phyloP scores from a whole-genome alignment of 2,113 vertebrate species.

The Pungitius pungitius region DNA sequence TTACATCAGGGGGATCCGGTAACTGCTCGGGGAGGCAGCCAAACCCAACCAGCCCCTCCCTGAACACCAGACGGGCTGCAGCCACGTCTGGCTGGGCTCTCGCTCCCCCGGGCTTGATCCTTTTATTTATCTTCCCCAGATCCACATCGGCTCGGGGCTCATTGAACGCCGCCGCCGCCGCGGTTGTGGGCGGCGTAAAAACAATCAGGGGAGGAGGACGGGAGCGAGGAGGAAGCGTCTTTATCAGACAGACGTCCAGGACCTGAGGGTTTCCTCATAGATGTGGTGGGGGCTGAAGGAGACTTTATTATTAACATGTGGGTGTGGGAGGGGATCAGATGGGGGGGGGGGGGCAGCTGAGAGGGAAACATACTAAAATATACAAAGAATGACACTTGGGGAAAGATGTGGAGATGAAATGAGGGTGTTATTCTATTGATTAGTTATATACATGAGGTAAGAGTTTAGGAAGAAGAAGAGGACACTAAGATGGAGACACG shows the following conservation, averaged over 20 bases:
- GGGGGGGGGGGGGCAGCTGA: slow-evolving; percentile 8
- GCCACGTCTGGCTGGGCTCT: slow-evolving; percentile 52
- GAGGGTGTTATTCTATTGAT: too few relatives aligned
- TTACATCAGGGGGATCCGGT: slow-evolving; percentile 36
- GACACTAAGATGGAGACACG: not conserved
- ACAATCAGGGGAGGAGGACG: slow-evolving; percentile 32
- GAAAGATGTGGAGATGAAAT: slow-evolving; percentile 17
- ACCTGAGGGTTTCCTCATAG: slow-evolving; percentile 69
- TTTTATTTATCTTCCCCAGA: slow-evolving; percentile 55
- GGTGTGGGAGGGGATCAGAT: slow-evolving; percentile 46
- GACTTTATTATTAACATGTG: slow-evolving; percentile 70
- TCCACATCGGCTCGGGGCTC: slow-evolving; percentile 59
- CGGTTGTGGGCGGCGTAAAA: slow-evolving; percentile 38
- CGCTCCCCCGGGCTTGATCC: slow-evolving; percentile 43
- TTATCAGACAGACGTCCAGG: slow-evolving; percentile 60
- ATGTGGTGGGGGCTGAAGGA: slow-evolving; percentile 65
- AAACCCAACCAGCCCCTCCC: slow-evolving; percentile 28
- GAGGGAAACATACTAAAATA: slow-evolving; percentile 9
- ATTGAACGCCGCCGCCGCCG: slow-evolving; percentile 42
- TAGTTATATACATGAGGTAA: too few relatives aligned
- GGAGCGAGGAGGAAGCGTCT: slow-evolving; percentile 50
- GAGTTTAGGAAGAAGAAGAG: too few relatives aligned
- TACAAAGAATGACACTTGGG: slow-evolving; percentile 9
- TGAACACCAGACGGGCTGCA: slow-evolving; percentile 24
- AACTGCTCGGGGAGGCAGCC: slow-evolving; percentile 23